Evolutionary conservation across 1,140 invertebrate species (phyloP).

Genomic region (Drosophila nigromelanica): DNA sequence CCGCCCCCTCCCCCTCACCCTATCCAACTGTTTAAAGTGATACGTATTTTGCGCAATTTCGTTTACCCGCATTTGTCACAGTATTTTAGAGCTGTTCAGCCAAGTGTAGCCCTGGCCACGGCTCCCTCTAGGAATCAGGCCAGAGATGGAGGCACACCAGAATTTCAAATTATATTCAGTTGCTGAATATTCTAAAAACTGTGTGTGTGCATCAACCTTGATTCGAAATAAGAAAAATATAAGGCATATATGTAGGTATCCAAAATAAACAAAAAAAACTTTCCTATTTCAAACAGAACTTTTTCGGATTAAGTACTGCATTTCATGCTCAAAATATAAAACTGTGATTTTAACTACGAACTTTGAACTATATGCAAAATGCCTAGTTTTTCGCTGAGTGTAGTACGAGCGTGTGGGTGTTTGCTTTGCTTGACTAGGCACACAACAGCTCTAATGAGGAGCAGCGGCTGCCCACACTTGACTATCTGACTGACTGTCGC

Average conservation of each 20-base stretch:
- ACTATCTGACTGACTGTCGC: not conserved
- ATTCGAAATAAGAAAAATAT: too few relatives aligned
- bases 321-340: too few relatives aligned
- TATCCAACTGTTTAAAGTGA: conserved; percentile 31
- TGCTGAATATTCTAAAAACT: too few relatives aligned
- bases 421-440: conserved; percentile 36
- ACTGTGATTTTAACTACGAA: too few relatives aligned
- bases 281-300: too few relatives aligned
- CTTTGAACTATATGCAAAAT: too few relatives aligned
- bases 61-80: conserved; percentile 74
- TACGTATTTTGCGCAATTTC: conserved; percentile 51
- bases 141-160: not conserved
- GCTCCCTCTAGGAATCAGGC: conserved; percentile 7
- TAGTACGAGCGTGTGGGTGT: conserved; percentile 15
- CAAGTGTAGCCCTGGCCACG: conserved; percentile 26
- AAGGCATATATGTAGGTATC: too few relatives aligned
- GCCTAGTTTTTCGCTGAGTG: not conserved
- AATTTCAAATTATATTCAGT: too few relatives aligned
- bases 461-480: conserved; percentile 12
- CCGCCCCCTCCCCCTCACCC: not conserved
- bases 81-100: conserved; percentile 54
- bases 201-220: too few relatives aligned
- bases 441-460: conserved; percentile 40
- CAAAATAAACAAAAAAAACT: too few relatives aligned
- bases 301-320: too few relatives aligned